Conservation (phyloP, 1,140 invertebrate genomes). For the Platyscapa corneri region DNA sequence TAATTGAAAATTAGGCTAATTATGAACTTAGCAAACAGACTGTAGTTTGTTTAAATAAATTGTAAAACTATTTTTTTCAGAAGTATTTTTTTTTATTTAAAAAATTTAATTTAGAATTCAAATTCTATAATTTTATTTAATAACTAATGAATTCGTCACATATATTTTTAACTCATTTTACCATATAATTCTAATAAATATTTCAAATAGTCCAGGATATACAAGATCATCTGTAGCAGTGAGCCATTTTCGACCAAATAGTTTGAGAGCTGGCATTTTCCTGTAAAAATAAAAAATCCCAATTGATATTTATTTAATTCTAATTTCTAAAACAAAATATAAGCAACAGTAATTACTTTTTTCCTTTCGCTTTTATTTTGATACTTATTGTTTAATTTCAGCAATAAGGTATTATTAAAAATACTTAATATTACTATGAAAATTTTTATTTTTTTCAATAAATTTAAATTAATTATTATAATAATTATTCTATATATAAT, state of each 20-base stretch:
- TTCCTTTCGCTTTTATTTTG: neutral
- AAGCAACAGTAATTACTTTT: neutral
- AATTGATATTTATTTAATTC: neutral
- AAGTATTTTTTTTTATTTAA: too few species aligned
- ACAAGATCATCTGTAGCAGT: conserved; percentile 86
- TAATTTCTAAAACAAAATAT: neutral
- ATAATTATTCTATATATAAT: too few species aligned
- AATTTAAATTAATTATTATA: too few species aligned
- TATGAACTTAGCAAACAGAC: too few species aligned
- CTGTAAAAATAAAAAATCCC: conserved; percentile 53
- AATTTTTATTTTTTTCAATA: neutral
- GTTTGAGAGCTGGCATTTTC: conserved; percentile 83
- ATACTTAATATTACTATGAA: neutral
- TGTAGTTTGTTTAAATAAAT: neutral
- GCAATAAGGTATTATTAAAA: neutral
- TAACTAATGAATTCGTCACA: neutral
- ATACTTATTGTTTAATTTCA: neutral
- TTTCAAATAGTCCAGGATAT: conserved; percentile 85
- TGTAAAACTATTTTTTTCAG: too few species aligned
- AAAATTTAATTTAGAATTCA: neutral
- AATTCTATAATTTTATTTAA: too few species aligned
- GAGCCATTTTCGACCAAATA: conserved; percentile 86
- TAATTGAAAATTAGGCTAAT: too few species aligned
- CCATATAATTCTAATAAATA: conserved; percentile 83
- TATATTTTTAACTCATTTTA: conserved; percentile 57